phyloP scores from a whole-genome alignment of 2,113 vertebrate species.

The Dromas ardeola region DNA sequence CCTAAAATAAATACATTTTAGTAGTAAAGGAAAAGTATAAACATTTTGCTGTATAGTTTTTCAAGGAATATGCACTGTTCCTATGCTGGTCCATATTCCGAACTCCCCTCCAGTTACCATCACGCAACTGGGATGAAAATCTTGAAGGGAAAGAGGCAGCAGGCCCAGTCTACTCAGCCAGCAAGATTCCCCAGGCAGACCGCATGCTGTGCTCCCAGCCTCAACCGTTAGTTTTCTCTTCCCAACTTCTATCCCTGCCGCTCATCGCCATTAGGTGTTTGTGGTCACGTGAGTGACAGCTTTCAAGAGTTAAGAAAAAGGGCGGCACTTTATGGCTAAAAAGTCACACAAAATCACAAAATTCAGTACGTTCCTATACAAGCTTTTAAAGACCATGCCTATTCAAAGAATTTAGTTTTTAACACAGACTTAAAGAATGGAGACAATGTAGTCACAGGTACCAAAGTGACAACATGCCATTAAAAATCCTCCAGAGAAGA shows the following conservation, averaged over 20 bases:
- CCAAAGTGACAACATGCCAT: background rate
- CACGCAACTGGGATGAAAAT: background rate
- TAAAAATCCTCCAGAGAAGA: background rate
- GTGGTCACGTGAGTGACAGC: accelerated
- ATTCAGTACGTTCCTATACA: background rate
- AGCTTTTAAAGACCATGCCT: background rate
- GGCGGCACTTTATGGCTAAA: background rate
- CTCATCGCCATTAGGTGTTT: accelerated
- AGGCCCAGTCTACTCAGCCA: background rate
- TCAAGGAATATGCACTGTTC: background rate
- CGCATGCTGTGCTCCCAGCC: background rate
- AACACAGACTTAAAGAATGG: background rate
- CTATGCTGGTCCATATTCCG: background rate
- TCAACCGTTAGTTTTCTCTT: accelerated
- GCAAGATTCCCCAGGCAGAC: background rate
- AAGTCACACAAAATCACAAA: background rate
- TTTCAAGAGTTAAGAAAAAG: background rate
- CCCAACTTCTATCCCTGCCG: accelerated
- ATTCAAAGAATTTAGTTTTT: background rate
- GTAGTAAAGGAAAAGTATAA: background rate
- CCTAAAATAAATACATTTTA: background rate
- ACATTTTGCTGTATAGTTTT: background rate
- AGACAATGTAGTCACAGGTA: background rate
- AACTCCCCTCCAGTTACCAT: background rate
- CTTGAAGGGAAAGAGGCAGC: background rate